Percentiles rank a stretch among this genome's conserved stretches.
Evolutionary conservation across 2,113 vertebrate species (phyloP).

Genomic region (Haplotaxodon microlepis): DNA sequence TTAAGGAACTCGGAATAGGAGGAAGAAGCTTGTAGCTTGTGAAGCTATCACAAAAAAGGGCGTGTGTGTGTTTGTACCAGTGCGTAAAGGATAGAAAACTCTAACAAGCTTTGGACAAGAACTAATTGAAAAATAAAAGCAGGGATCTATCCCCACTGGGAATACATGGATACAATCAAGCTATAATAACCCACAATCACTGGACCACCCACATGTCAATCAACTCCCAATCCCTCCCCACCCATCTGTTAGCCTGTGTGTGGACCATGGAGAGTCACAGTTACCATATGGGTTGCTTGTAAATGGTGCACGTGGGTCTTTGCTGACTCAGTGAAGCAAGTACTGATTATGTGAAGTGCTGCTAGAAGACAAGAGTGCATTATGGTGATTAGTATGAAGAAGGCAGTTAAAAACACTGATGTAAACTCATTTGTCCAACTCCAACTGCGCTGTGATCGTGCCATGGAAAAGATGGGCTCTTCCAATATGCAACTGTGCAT

Average conservation of each 20-base stretch:
- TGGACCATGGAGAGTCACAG: neutral
- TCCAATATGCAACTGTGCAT: neutral
- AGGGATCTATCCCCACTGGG: neutral
- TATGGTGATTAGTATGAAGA: neutral
- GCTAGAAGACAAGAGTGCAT: neutral
- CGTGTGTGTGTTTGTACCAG: neutral
- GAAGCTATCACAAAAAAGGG: neutral
- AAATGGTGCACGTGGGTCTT: neutral
- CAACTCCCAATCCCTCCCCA: neutral
- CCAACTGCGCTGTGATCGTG: neutral
- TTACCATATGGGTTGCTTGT: neutral
- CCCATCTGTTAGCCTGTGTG: constrained; percentile 25
- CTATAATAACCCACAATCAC: neutral
- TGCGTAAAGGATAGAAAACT: neutral
- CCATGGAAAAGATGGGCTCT: neutral
- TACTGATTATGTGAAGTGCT: neutral
- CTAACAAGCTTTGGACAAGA: neutral
- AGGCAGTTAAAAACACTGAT: neutral
- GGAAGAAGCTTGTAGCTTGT: neutral
- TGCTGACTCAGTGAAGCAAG: neutral
- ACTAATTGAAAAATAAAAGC: constrained; percentile 19
- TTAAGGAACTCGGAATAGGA: neutral
- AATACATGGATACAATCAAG: neutral
- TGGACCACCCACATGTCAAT: constrained; percentile 25
- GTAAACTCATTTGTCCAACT: neutral